Evolutionary conservation across 2,113 vertebrate genomes (phyloP).

Genomic region (Lepus timidus): DNA sequence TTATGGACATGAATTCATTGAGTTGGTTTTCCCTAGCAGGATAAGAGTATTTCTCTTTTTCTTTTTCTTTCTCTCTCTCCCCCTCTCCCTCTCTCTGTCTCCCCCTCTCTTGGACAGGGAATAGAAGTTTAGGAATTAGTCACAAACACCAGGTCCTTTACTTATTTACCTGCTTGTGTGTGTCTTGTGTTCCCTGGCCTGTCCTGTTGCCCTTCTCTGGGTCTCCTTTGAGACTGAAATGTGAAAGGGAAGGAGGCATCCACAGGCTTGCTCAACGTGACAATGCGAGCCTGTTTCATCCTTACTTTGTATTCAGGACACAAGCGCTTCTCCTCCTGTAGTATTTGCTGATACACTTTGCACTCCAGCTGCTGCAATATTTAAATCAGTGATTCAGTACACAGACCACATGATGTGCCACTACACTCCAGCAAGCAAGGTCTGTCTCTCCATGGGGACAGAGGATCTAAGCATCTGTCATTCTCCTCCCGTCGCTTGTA

Average conservation of each 20-base stretch:
- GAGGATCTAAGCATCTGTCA: conserved; percentile 88
- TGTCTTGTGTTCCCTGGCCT: neutral
- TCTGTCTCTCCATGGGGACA: conserved; percentile 86
- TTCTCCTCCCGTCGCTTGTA: conserved; percentile 85
- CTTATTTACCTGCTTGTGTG: neutral
- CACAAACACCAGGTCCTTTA: neutral
- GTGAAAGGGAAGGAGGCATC: conserved; percentile 45
- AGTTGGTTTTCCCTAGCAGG: conserved; percentile 62
- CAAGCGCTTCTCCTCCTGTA: conserved; percentile 74
- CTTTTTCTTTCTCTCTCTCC: neutral
- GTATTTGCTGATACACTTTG: conserved; percentile 81
- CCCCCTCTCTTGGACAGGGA: neutral
- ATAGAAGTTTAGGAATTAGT: conserved; percentile 57
- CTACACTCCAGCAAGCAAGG: conserved; percentile 86
- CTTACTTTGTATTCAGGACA: conserved; percentile 82
- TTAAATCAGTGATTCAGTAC: conserved; percentile 90
- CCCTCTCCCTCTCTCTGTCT: neutral
- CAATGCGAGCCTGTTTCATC: conserved; percentile 68
- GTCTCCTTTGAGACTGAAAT: conserved; percentile 70
- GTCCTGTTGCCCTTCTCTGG: conserved; percentile 9
- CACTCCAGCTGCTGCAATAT: conserved; percentile 86
- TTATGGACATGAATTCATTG: conserved; percentile 73
- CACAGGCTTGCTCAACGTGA: conserved; percentile 51
- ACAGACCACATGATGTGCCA: conserved; percentile 86
- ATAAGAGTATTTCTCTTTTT: neutral